Conservation (phyloP, 2,797 vertebrate genomes). For the Brachyalestes nurse region DNA sequence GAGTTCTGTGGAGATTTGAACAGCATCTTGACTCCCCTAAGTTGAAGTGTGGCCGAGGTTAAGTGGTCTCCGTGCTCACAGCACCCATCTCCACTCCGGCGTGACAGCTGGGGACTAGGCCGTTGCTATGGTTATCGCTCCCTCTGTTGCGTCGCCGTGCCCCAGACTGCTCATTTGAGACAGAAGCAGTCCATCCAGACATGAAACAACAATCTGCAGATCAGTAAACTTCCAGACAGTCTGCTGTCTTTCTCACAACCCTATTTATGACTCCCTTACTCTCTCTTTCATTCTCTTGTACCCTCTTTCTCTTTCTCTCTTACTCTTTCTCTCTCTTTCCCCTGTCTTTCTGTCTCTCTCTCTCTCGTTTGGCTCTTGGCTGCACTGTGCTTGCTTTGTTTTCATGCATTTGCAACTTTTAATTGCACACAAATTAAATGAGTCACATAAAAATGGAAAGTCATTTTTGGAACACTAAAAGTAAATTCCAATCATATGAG, state of each 20-base stretch:
- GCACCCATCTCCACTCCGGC: slow-evolving; percentile 78
- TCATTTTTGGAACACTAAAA: slow-evolving; percentile 81
- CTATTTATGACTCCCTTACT: slow-evolving; percentile 28
- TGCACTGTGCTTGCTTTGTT: slow-evolving; percentile 62
- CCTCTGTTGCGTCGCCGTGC: slow-evolving; percentile 63
- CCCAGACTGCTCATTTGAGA: slow-evolving; percentile 76
- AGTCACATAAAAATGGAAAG: slow-evolving; percentile 77
- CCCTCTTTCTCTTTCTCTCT: slow-evolving; percentile 7
- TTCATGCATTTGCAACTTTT: slow-evolving; percentile 73
- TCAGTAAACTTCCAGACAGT: slow-evolving; percentile 58
- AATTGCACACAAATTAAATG: slow-evolving; percentile 79
- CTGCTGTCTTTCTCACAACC: slow-evolving; percentile 39
- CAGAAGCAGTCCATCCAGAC: slow-evolving; percentile 63
- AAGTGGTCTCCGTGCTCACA: slow-evolving; percentile 81
- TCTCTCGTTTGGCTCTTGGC: slow-evolving; percentile 49
- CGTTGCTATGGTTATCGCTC: slow-evolving; percentile 77
- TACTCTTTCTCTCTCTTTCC: background rate
- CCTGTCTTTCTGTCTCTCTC: background rate
- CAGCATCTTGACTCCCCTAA: slow-evolving; percentile 84
- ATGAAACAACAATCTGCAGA: slow-evolving; percentile 57
- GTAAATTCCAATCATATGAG: slow-evolving; percentile 75
- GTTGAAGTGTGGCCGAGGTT: slow-evolving; percentile 82
- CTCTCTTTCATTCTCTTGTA: background rate
- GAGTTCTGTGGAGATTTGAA: slow-evolving; percentile 75
- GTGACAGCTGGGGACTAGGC: slow-evolving; percentile 82